These are phyloP conservation scores for Athalia cordata DNA, from an alignment of 2,888 invertebrate species.

Conservation along the genomic window DNA sequence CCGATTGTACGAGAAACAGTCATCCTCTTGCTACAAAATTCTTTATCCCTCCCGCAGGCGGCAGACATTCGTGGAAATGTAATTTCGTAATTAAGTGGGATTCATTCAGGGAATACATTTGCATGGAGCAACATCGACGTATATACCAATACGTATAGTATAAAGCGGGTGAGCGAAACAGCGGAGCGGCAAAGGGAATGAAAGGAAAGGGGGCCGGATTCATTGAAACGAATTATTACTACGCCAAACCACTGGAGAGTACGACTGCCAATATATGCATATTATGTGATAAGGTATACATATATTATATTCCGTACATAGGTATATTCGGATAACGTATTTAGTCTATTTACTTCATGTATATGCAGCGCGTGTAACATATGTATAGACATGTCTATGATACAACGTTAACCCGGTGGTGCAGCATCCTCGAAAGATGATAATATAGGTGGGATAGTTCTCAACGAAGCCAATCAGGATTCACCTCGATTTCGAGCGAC, in stretches of 20 bases:
- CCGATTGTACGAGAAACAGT: background rate
- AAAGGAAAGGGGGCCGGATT: conserved; percentile 18
- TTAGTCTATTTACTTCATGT: too few relatives aligned
- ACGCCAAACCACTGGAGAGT: conserved; percentile 14
- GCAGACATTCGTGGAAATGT: conserved; percentile 22
- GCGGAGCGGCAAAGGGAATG: background rate
- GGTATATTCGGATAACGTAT: too few relatives aligned
- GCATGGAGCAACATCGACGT: conserved; percentile 7
- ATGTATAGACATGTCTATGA: too few relatives aligned
- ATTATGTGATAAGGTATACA: too few relatives aligned
- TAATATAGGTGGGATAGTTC: too few relatives aligned
- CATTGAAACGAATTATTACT: conserved; percentile 41
- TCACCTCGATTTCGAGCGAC: background rate
- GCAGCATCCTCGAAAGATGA: too few relatives aligned
- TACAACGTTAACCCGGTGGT: too few relatives aligned
- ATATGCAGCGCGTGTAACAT: too few relatives aligned
- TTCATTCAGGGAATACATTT: conserved; percentile 44
- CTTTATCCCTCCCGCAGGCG: background rate
- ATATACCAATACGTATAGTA: too few relatives aligned
- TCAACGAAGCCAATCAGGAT: conserved; percentile 11
- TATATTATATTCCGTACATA: too few relatives aligned
- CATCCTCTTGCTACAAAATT: background rate
- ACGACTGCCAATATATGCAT: conserved; percentile 29
- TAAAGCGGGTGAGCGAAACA: background rate
- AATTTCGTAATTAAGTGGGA: conserved; percentile 44